Conservation (phyloP, 1,140 invertebrate genomes). For the Drosophila leontia region DNA sequence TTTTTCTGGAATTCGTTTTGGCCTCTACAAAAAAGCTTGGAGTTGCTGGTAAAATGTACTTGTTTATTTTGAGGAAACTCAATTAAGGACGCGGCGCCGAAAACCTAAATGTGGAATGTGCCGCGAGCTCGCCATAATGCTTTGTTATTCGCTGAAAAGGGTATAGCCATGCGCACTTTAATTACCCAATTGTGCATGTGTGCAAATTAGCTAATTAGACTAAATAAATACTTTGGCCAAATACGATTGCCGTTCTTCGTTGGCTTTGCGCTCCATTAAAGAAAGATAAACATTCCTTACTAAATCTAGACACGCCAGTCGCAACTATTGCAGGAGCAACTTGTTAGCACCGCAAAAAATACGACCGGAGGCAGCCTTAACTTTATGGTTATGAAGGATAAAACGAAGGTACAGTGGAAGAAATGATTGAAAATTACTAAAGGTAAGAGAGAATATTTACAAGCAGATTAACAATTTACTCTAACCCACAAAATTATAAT, state of each 20-base stretch:
- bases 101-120: conserved; percentile 24
- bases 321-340: conserved; percentile 25
- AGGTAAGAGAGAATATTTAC: no score
- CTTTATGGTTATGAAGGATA: conserved; percentile 44
- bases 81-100: conserved; percentile 10
- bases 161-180: conserved; percentile 16
- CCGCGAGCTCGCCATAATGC: conserved; percentile 8
- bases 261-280: conserved; percentile 22
- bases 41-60: conserved; percentile 3
- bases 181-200: conserved; percentile 20
- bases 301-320: conserved; percentile 31
- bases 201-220: conserved; percentile 36
- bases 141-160: conserved; percentile 10
- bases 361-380: conserved; percentile 7
- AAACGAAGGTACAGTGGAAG: not conserved
- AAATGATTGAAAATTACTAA: no score
- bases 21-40: not conserved
- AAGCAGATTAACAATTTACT: no score
- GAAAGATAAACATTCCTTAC: conserved; percentile 38
- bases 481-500: no score
- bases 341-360: conserved; percentile 30
- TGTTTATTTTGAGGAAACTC: conserved; percentile 25
- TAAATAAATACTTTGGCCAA: conserved; percentile 34
- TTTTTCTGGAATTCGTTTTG: not conserved
- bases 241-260: conserved; percentile 7